Evolutionary conservation across 2,113 vertebrate species (phyloP).

Genomic region (Apus apus): DNA sequence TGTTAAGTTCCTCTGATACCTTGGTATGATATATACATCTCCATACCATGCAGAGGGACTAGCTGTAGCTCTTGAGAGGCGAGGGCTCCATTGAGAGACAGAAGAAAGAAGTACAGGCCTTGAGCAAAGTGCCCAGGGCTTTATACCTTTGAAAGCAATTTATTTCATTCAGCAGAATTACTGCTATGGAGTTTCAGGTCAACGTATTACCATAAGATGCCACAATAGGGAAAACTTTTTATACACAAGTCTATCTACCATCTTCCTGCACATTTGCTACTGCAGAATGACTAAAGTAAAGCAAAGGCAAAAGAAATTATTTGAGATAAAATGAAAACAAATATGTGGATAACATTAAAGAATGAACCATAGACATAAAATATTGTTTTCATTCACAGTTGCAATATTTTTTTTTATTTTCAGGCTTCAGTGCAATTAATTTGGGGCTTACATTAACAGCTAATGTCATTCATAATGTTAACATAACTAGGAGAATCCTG

Average conservation of each 20-base stretch:
- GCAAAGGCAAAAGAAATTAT: not conserved
- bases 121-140: not conserved
- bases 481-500: not conserved
- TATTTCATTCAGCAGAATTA: not conserved
- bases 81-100: not conserved
- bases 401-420: constrained; percentile 16
- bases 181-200: not conserved
- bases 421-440: not conserved
- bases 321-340: not conserved
- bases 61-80: not conserved
- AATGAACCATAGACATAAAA: not conserved
- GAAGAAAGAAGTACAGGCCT: not conserved
- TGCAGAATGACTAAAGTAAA: not conserved
- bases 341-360: not conserved
- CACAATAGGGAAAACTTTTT: not conserved
- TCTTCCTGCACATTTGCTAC: not conserved
- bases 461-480: not conserved
- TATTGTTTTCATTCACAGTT: not conserved
- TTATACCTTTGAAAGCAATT: not conserved
- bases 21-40: not conserved
- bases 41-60: not conserved
- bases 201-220: not conserved
- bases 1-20: not conserved
- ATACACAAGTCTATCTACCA: not conserved
- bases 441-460: not conserved